These are phyloP conservation scores for Lophius americanus DNA, from an alignment of 2,797 vertebrate genomes.

Conservation along the genomic window DNA sequence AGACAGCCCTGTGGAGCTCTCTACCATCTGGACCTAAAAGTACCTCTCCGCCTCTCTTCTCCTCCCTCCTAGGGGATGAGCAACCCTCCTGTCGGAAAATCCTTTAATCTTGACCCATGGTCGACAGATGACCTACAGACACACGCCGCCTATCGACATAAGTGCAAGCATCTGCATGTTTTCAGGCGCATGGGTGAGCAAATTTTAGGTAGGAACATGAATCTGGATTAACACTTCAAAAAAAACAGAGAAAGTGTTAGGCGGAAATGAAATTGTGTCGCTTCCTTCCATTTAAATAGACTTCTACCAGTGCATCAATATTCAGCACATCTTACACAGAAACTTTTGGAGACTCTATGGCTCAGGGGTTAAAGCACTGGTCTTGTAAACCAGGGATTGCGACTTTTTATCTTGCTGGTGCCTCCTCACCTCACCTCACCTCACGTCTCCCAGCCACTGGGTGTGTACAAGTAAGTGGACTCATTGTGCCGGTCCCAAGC, in stretches of 20 bases:
- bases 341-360: not conserved
- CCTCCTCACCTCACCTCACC: too few species aligned
- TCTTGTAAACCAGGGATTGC: too few species aligned
- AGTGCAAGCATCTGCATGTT: constrained; percentile 31
- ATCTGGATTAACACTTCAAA: constrained; percentile 2
- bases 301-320: constrained; percentile 19
- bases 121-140: constrained; percentile 52
- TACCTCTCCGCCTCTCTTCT: constrained; percentile 47
- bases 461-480: too few species aligned
- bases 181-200: constrained; percentile 6
- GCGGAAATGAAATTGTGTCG: constrained; percentile 4
- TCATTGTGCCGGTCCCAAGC: too few species aligned
- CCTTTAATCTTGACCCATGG: constrained; percentile 70
- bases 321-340: constrained; percentile 1
- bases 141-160: constrained; percentile 31
- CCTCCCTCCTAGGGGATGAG: constrained; percentile 47
- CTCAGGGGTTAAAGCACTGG: too few species aligned
- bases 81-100: constrained; percentile 57
- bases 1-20: constrained; percentile 51
- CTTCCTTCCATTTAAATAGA: constrained; percentile 8
- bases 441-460: too few species aligned
- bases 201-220: constrained; percentile 13
- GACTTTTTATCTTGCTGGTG: too few species aligned
- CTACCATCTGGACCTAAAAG: constrained; percentile 52
- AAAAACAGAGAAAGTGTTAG: constrained; percentile 1